Conservation (phyloP, 2,113 vertebrate species). For the Enhydra lutris region DNA sequence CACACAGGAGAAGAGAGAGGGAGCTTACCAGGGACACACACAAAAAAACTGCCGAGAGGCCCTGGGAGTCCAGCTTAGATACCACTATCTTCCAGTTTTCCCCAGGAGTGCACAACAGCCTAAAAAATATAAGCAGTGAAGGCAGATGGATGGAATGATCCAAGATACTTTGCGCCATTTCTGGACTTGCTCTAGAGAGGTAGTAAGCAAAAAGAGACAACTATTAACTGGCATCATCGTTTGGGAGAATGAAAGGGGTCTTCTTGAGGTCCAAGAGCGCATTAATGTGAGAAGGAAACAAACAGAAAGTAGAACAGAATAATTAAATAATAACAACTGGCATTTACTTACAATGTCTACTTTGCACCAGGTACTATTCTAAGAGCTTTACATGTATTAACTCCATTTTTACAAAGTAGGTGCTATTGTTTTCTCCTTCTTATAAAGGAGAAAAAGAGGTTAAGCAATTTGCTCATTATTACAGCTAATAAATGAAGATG, state of each 20-base stretch:
- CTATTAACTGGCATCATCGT: background rate
- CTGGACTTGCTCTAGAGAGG: background rate
- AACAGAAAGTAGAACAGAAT: background rate
- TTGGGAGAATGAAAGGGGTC: background rate
- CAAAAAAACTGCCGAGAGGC: background rate
- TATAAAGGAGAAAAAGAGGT: conserved; percentile 15
- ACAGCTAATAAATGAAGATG: background rate
- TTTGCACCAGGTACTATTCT: background rate
- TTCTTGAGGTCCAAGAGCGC: background rate
- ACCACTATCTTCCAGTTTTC: background rate
- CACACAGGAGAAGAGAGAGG: background rate
- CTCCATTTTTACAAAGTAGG: background rate
- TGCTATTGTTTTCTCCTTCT: background rate
- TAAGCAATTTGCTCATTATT: background rate
- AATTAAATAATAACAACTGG: background rate
- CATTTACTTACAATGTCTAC: background rate
- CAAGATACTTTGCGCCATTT: background rate
- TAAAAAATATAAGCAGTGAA: background rate
- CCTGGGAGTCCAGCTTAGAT: background rate
- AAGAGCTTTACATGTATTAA: background rate
- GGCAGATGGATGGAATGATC: background rate
- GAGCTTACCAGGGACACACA: background rate
- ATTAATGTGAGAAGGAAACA: background rate
- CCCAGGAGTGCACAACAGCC: background rate
- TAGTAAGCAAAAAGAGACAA: background rate